These are phyloP conservation scores for Cremastinae sp. DNA, from an alignment of 2,888 invertebrate species.

Conservation along the genomic window DNA sequence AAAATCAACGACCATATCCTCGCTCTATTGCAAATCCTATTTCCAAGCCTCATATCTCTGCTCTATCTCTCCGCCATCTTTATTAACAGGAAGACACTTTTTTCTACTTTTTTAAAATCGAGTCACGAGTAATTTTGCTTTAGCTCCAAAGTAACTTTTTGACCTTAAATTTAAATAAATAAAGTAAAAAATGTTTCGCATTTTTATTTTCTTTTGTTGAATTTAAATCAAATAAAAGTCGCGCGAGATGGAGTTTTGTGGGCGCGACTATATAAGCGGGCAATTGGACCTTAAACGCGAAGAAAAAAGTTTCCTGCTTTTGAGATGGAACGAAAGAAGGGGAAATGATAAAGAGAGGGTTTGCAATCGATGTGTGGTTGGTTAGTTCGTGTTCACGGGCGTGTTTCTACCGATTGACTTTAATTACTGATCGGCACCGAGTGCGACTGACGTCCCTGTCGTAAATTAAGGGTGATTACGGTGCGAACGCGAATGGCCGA, in stretches of 20 bases:
- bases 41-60: not conserved
- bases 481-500: slow-evolving; percentile 66
- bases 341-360: slow-evolving; percentile 19
- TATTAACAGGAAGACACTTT: too few species aligned
- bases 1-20: slow-evolving; percentile 37
- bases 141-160: too few species aligned
- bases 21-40: slow-evolving; percentile 16
- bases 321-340: slow-evolving; percentile 2
- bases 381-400: slow-evolving; percentile 36
- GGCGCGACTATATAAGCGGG: too few species aligned
- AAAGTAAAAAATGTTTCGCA: not conserved
- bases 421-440: slow-evolving; percentile 67
- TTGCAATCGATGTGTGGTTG: slow-evolving; percentile 38
- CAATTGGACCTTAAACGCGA: not conserved
- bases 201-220: not conserved
- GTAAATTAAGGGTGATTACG: slow-evolving; percentile 69
- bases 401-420: slow-evolving; percentile 64
- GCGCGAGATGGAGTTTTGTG: too few species aligned
- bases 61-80: too few species aligned
- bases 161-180: too few species aligned
- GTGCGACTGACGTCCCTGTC: slow-evolving; percentile 66
- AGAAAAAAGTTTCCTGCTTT: not conserved
- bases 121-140: too few species aligned
- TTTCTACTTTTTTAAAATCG: too few species aligned
- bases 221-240: not conserved